Evolutionary conservation across 2,797 vertebrate genomes (phyloP).

Genomic region (Eulemur albifrons): DNA sequence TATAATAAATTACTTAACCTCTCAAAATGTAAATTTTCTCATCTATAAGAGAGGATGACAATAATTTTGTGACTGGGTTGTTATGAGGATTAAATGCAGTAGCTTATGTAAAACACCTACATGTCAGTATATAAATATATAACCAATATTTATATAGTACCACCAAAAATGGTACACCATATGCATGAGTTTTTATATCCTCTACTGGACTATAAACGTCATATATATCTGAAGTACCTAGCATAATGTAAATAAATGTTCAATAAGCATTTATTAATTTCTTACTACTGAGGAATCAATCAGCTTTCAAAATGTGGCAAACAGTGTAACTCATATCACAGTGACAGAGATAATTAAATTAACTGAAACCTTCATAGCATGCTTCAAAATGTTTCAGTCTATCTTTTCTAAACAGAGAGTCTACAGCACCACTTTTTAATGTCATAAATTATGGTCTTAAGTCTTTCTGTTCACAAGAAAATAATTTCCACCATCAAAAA

Average conservation of each 20-base stretch:
- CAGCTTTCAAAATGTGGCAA: slow-evolving; percentile 53
- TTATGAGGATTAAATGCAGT: not conserved
- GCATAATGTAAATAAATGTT: not conserved
- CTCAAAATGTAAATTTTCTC: slow-evolving; percentile 40
- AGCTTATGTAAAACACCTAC: slow-evolving; percentile 24
- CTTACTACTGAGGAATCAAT: slow-evolving; percentile 36
- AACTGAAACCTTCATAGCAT: not conserved
- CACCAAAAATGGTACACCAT: not conserved
- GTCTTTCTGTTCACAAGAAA: slow-evolving; percentile 44
- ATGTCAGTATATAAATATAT: not conserved
- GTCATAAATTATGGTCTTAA: not conserved
- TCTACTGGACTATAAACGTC: not conserved
- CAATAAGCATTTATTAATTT: slow-evolving; percentile 32
- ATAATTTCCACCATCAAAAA: slow-evolving; percentile 46
- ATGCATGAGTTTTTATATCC: not conserved
- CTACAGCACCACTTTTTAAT: not conserved
- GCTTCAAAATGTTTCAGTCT: slow-evolving; percentile 40
- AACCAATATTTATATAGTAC: not conserved
- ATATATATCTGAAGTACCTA: not conserved
- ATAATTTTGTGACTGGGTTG: not conserved
- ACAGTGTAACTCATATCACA: not conserved
- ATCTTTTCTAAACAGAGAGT: not conserved
- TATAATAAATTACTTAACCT: not conserved
- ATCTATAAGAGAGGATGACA: not conserved
- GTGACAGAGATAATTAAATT: slow-evolving; percentile 36